A percentile compares a stretch with the other conserved stretches of the same genome.
phyloP scores from a whole-genome alignment of 2,888 invertebrate species.

The Diaperis boleti region DNA sequence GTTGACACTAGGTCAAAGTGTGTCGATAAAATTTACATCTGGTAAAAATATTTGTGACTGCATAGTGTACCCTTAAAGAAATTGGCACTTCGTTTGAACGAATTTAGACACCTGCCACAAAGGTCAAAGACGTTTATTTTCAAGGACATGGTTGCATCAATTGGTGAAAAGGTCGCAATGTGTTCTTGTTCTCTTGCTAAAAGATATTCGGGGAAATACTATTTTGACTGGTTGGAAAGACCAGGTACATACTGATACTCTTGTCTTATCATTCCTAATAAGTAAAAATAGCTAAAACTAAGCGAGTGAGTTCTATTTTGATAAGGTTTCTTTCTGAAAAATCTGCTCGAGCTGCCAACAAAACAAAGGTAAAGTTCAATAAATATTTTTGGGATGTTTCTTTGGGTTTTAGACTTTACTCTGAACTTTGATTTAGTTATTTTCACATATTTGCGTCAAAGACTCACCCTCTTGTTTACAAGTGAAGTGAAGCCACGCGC shows the following conservation, averaged over 20 bases:
- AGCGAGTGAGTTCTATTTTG: no score
- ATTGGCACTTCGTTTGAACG: neutral
- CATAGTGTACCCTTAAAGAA: neutral
- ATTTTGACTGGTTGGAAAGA: neutral
- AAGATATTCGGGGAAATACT: neutral
- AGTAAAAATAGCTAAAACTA: no score
- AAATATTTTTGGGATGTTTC: conserved; percentile 22
- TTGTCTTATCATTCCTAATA: no score
- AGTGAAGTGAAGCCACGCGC: conserved; percentile 14
- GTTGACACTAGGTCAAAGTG: conserved; percentile 9
- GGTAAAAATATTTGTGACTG: neutral
- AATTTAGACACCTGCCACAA: conserved; percentile 24
- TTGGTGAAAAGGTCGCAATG: neutral
- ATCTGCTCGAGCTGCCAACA: neutral
- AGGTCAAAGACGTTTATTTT: conserved; percentile 24
- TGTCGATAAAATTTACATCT: neutral
- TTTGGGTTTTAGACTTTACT: conserved; percentile 15
- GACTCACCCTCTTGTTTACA: conserved; percentile 14
- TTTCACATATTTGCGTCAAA: conserved; percentile 29
- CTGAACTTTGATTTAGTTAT: conserved; percentile 30
- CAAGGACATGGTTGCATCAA: conserved; percentile 12
- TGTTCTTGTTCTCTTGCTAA: neutral
- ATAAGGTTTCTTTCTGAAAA: neutral
- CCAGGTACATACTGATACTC: no score
- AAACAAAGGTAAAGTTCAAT: neutral